A percentile compares a stretch with the other conserved stretches of the same genome.
Conservation (phyloP, 2,797 vertebrate genomes). For the Malurus splendens region DNA sequence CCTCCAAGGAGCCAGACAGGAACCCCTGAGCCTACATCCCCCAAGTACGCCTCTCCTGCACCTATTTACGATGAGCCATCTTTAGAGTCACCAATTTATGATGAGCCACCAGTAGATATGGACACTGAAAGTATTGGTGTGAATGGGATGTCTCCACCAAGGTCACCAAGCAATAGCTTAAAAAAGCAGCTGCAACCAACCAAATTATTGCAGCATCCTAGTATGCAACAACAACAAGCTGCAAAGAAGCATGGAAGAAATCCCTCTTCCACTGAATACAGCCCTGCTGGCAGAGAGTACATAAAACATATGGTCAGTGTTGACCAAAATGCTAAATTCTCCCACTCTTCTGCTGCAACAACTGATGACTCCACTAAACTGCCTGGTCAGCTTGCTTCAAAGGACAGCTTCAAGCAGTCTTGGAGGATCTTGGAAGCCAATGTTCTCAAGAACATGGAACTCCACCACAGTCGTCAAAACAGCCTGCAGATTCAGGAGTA, state of each 20-base stretch:
- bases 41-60: constrained; percentile 75
- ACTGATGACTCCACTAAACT: constrained; percentile 32
- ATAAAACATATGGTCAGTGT: constrained; percentile 91
- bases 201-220: constrained; percentile 77
- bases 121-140: constrained; percentile 78
- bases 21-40: constrained; percentile 76
- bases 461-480: constrained; percentile 81
- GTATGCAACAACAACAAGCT: constrained; percentile 62
- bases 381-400: constrained; percentile 66
- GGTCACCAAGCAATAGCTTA: constrained; percentile 73
- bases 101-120: constrained; percentile 88
- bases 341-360: constrained; percentile 25
- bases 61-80: constrained; percentile 85
- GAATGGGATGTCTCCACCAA: constrained; percentile 66
- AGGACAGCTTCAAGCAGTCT: constrained; percentile 81
- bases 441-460: constrained; percentile 82
- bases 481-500: constrained; percentile 85
- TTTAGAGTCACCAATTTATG: constrained; percentile 83
- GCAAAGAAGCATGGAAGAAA: constrained; percentile 74
- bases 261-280: constrained; percentile 82
- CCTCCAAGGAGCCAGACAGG: constrained; percentile 72
- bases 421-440: constrained; percentile 85
- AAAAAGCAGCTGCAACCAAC: constrained; percentile 71
- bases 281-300: constrained; percentile 87
- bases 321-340: constrained; percentile 72